Base-by-base conservation (phyloP, 1,140 invertebrate genomes). In the Drosophila novamexicana region DNA sequence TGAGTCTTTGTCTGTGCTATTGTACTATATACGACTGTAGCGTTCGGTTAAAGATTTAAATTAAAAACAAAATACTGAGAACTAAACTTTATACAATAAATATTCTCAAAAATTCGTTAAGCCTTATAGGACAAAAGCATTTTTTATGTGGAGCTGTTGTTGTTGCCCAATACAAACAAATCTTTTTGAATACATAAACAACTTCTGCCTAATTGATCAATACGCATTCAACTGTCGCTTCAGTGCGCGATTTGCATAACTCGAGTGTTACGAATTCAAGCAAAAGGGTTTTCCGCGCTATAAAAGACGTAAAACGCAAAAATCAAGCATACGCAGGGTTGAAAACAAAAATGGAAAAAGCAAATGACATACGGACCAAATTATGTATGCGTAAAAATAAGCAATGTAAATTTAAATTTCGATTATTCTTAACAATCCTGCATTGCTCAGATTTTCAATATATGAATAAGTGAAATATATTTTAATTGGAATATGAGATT, bases 181-280 rank as follows among this genome's bases (percentile, higher is more conserved):
- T 70, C 49, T 29, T 32, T 29, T 18, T 10, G n/a, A 75, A 49
- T 50, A 42, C 52, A 71, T 73, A 88, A 70, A 79, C 53, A 68
- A 79, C 66, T 77, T 80, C 72, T 80, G 84, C 79, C 84, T 88
- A 88, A 88, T 88, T 88, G 84, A 88, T 88, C 82, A 88, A 77
- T 88, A 86, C 66, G 78, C 66, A 82, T 77, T 61, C 42, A 75
- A 49, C 62, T 62, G 69, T 58, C 68, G 65, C 64, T 44, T 67
- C 64, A 54, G 50, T 52, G 66, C 69, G 69, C 72, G 63, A 83
- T 88, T 86, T 79, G 72, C 75, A 88, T 88, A 73, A 67, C 70
- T 73, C 56, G 53, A 67, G 53, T 56, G 36, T 14, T 83, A 79
- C 62, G 62, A 88, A 83, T 79, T 66, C 50, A 63, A 64, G 18